Percentiles rank a stretch among this genome's conserved stretches.
Conservation (phyloP, 2,888 invertebrate genomes). For the Melanophora roralis region DNA sequence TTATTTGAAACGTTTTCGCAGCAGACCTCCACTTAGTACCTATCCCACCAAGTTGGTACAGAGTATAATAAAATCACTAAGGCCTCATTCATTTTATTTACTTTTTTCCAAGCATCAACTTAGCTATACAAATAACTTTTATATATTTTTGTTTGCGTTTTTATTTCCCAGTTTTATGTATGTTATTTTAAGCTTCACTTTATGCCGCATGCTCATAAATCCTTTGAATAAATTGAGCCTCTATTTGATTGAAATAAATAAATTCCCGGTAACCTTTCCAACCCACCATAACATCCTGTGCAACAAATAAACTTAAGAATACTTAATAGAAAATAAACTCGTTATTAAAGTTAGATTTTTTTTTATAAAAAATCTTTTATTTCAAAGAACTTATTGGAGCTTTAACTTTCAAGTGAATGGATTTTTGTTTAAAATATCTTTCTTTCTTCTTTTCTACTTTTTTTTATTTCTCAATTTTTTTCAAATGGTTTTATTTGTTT, state of each 20-base stretch:
- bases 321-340: constrained; percentile 3
- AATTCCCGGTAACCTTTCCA: too few relatives aligned
- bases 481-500: too few relatives aligned
- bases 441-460: not conserved
- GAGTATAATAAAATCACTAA: too few relatives aligned
- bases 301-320: not conserved
- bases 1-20: too few relatives aligned
- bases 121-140: too few relatives aligned
- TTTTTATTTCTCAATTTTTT: not conserved
- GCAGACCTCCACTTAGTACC: too few relatives aligned
- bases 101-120: too few relatives aligned
- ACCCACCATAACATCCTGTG: not conserved
- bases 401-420: constrained; percentile 53
- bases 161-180: not conserved
- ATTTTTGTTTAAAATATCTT: not conserved
- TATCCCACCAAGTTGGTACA: too few relatives aligned
- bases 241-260: constrained; percentile 28
- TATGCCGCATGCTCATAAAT: not conserved
- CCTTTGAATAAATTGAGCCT: constrained; percentile 29
- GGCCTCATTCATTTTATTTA: too few relatives aligned
- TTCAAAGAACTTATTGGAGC: constrained; percentile 55
- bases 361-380: constrained; percentile 40
- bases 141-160: not conserved
- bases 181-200: not conserved
- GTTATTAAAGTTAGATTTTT: constrained; percentile 12